Conservation (phyloP, 2,888 invertebrate genomes). For the Pachliopta kotzebuea region DNA sequence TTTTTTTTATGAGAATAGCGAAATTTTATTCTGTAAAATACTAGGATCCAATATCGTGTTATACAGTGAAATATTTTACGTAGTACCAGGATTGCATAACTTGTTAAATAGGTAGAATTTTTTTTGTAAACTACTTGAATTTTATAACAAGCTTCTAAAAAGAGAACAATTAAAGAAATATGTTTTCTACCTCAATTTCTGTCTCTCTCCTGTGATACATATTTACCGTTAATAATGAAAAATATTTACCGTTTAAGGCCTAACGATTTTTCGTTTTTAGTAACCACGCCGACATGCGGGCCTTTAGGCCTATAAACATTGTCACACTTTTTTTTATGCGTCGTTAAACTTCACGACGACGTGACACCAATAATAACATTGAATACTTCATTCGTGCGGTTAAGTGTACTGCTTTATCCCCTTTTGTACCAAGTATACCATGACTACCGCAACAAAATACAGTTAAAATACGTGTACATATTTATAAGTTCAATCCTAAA, state of each 20-base stretch:
- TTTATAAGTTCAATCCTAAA: not conserved
- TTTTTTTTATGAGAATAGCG: too few species aligned
- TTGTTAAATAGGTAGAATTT: too few species aligned
- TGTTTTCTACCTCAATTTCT: too few species aligned
- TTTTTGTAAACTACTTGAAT: too few species aligned
- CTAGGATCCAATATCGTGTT: too few species aligned
- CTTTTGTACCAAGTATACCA: not conserved
- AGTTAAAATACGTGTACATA: not conserved
- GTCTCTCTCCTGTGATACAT: too few species aligned
- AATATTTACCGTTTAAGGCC: not conserved
- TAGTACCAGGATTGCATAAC: too few species aligned
- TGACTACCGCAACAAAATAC: not conserved
- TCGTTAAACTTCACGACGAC: constrained; percentile 11
- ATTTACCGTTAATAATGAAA: not conserved
- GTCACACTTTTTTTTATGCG: constrained; percentile 10
- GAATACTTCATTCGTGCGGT: not conserved
- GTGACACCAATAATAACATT: constrained; percentile 2
- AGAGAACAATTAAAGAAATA: too few species aligned
- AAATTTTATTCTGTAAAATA: too few species aligned
- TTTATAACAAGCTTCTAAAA: too few species aligned
- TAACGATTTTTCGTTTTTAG: constrained; percentile 5
- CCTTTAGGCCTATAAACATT: constrained; percentile 6
- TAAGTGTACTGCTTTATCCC: constrained; percentile 1
- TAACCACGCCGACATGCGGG: constrained; percentile 19
- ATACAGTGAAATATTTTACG: too few species aligned